Evolutionary conservation across 2,888 invertebrate genomes (phyloP).

Genomic region (Petrolisthes cinctipes): DNA sequence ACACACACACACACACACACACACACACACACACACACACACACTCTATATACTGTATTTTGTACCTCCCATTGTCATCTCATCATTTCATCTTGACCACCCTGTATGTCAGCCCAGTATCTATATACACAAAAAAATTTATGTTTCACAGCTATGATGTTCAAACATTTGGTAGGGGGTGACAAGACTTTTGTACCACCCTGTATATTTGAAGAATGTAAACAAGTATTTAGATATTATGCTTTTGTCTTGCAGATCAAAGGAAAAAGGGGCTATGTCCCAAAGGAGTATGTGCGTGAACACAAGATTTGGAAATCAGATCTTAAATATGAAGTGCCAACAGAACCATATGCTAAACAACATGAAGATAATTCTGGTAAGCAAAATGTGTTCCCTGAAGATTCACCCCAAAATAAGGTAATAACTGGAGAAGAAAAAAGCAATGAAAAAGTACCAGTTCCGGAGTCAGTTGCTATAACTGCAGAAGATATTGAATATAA

Average conservation of each 20-base stretch:
- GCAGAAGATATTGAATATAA: conserved; percentile 53
- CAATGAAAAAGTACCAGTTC: neutral
- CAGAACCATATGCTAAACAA: conserved; percentile 30
- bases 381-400: neutral
- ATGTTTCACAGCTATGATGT: no score
- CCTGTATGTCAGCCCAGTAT: no score
- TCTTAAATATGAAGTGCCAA: conserved; percentile 46
- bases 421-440: neutral
- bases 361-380: neutral
- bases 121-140: no score
- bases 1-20: no score
- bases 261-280: conserved; percentile 53
- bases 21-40: no score
- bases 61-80: no score
- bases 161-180: no score
- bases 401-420: neutral
- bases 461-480: conserved; percentile 32
- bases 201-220: no score
- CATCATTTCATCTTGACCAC: no score
- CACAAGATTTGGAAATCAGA: conserved; percentile 25
- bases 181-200: no score
- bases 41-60: no score
- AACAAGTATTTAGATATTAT: neutral
- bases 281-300: conserved; percentile 43
- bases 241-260: conserved; percentile 48